Percentiles rank a stretch among this genome's conserved stretches.
Conservation (phyloP, 2,888 invertebrate genomes). For the Anaspis maculata region DNA sequence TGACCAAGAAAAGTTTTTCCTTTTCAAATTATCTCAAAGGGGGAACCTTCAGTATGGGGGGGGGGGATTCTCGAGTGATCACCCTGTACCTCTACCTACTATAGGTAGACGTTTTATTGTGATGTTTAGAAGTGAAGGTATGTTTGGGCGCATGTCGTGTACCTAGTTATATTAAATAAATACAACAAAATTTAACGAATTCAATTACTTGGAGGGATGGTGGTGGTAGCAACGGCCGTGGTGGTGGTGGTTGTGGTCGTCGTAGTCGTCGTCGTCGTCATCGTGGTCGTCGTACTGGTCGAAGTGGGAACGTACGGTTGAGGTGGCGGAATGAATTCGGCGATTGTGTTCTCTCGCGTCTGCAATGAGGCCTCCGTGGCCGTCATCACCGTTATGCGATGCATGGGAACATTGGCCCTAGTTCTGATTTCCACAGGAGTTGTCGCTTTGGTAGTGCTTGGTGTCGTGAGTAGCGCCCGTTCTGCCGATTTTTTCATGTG, state of each 20-base stretch:
- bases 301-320: conserved; percentile 38
- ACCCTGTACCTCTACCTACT: no score
- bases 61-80: no score
- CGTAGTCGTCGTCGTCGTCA: conserved; percentile 34
- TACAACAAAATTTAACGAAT: conserved; percentile 9
- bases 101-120: no score
- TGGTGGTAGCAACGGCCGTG: conserved; percentile 51
- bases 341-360: conserved; percentile 41
- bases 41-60: no score
- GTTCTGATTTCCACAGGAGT: conserved; percentile 19
- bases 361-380: conserved; percentile 36
- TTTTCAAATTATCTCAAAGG: no score
- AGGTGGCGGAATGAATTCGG: conserved; percentile 43
- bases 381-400: conserved; percentile 31
- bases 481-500: conserved; percentile 55
- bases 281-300: conserved; percentile 35
- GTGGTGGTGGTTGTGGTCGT: conserved; percentile 41
- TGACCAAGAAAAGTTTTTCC: no score
- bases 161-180: conserved; percentile 12
- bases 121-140: conserved; percentile 3
- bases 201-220: conserved; percentile 48
- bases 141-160: no score
- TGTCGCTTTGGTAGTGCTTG: conserved; percentile 33
- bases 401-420: conserved; percentile 19
- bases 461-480: conserved; percentile 43